Base-by-base conservation (phyloP, 2,113 vertebrate genomes). In the Monarcha castaneiventris region DNA sequence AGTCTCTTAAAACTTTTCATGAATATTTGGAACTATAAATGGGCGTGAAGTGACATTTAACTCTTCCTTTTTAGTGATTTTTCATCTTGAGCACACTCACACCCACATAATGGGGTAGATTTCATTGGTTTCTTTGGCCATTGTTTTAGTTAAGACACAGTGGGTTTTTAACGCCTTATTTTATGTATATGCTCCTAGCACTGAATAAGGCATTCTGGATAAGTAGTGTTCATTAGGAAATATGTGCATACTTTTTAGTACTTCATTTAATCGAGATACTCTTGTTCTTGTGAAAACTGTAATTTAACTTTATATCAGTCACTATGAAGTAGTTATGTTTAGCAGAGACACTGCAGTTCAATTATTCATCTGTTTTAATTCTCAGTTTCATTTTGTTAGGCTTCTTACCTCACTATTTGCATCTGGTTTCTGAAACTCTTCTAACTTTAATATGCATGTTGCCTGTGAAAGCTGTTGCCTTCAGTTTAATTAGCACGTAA, bases 21-120 rank as follows among this genome's bases (percentile, higher is more conserved):
- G 67, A 87, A 66, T 94, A 54, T 86, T 87, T 88, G 63, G 63
- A 95, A 71, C 43, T 58, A 69, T 72, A 90, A 96, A 71, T 84
- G 92, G 90, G 64, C 92, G 84, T 91, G 82, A 95, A 94, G 74
- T 32, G 12, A 61, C 26, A 90, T 93, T 92, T 94, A 91, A 94
- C 68, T 93, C 92, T 95, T 91, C 71, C 35, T 74, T 95, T 76
- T 73, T 48, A 86, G 32, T 86, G 27, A 48, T 67, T 93, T 93
- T 93, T 93, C 66, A 43, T 73, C 46, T 75, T 89, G 63, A 95
- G 22, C 73, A 48, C 12, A 13, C 51, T 52, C 54, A 85, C 55
- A 82, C 37, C 33, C 30, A n/a, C 58, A 46, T 84, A 69, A 76
- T 30, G 9, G 17, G 85, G 19, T 13, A 55, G 63, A 46, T 44